Conservation (phyloP, 2,113 vertebrate genomes). For the Gymnarchus niloticus region DNA sequence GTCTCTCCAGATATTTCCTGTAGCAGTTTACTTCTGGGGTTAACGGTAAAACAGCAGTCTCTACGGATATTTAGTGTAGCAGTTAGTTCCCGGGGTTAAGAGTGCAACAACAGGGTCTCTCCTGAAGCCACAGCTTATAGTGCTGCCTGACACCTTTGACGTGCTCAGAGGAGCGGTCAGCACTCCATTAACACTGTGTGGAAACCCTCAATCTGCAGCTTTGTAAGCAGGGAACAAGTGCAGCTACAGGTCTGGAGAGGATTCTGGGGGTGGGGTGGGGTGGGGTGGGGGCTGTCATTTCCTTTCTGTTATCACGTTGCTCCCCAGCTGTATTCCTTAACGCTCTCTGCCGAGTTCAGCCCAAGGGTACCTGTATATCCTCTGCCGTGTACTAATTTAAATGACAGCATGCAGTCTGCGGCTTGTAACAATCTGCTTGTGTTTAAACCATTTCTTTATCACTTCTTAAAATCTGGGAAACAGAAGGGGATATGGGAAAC, state of each 20-base stretch:
- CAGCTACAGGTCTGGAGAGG: background rate
- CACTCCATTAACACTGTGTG: background rate
- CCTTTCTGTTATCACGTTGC: conserved; percentile 12
- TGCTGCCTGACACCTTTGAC: background rate
- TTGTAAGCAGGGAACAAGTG: background rate
- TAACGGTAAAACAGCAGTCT: too few relatives aligned
- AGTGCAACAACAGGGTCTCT: background rate
- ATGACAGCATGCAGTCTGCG: background rate
- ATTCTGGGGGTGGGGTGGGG: background rate
- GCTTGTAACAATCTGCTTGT: background rate
- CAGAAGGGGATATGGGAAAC: background rate
- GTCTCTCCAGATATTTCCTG: too few relatives aligned
- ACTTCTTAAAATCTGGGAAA: conserved; percentile 1
- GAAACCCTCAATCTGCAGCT: background rate
- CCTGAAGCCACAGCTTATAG: background rate
- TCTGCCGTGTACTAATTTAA: background rate
- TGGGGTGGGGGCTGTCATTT: background rate
- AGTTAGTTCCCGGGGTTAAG: too few relatives aligned
- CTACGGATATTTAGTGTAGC: too few relatives aligned
- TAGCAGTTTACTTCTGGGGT: too few relatives aligned
- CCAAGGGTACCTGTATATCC: background rate
- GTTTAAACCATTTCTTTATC: background rate
- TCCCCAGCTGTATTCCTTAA: background rate
- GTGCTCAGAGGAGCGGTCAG: background rate
- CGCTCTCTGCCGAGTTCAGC: background rate